These are phyloP conservation scores for Dicranocentrus wangi DNA, from an alignment of 2,888 invertebrate species.

Conservation along the genomic window DNA sequence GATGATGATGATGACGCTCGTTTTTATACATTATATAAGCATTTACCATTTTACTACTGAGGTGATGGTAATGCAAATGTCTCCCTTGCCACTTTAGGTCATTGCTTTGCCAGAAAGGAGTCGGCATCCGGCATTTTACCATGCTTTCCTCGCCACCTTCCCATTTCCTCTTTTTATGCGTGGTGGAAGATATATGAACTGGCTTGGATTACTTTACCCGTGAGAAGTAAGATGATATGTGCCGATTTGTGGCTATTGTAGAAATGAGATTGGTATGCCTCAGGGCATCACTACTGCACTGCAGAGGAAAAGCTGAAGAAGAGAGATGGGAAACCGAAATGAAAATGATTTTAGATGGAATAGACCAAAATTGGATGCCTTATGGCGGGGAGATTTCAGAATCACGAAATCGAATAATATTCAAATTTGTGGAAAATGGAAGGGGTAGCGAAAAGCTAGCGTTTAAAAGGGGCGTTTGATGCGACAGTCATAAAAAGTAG, in stretches of 20 bases:
- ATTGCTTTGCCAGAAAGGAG: constrained; percentile 38
- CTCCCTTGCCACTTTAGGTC: constrained; percentile 56
- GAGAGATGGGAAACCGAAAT: not conserved
- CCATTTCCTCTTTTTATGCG: not conserved
- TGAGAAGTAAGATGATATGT: no score
- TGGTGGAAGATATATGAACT: no score
- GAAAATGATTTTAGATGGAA: not conserved
- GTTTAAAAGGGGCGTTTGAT: no score
- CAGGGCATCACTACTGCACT: no score
- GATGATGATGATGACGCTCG: constrained; percentile 45
- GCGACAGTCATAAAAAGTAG: no score
- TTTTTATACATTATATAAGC: constrained; percentile 39
- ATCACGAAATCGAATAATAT: no score
- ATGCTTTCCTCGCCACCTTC: not conserved
- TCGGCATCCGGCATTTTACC: constrained; percentile 37
- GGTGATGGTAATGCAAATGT: constrained; percentile 47
- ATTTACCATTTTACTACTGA: constrained; percentile 30
- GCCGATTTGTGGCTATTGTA: no score
- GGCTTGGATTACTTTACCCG: no score
- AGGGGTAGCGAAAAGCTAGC: no score
- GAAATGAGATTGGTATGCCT: no score
- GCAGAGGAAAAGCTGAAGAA: not conserved
- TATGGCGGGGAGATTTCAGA: not conserved
- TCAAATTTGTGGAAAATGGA: no score
- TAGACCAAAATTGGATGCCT: not conserved